These are phyloP conservation scores for Colossoma macropomum DNA, from an alignment of 2,113 vertebrate species.

Conservation along the genomic window DNA sequence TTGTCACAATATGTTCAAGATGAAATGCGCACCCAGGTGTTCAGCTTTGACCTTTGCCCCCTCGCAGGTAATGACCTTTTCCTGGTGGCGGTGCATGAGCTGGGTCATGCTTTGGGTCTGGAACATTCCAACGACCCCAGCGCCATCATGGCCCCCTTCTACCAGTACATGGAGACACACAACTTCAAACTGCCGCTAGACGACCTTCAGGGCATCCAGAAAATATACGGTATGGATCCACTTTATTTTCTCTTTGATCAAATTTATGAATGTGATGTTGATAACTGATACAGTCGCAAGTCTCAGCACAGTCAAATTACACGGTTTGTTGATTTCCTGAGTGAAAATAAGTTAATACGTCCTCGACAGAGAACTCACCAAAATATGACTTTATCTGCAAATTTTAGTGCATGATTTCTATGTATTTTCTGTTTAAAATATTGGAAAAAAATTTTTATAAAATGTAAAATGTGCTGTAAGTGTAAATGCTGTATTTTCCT, in stretches of 20 bases:
- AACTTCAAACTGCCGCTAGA: slow-evolving; percentile 98
- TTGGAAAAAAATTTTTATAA: too few species aligned
- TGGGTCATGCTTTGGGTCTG: slow-evolving; percentile 93
- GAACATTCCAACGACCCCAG: slow-evolving; percentile 97
- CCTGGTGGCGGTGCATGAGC: slow-evolving; percentile 93
- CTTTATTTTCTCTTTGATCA: background rate
- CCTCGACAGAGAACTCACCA: too few species aligned
- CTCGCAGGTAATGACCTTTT: slow-evolving; percentile 93
- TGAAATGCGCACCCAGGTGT: background rate
- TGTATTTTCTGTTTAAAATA: too few species aligned
- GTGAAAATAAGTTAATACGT: too few species aligned
- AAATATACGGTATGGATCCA: slow-evolving; percentile 87
- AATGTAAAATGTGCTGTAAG: too few species aligned
- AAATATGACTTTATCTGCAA: too few species aligned
- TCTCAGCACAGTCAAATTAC: too few species aligned
- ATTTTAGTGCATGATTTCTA: too few species aligned
- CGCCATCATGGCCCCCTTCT: slow-evolving; percentile 98
- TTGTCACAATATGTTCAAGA: too few species aligned
- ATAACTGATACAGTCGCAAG: too few species aligned
- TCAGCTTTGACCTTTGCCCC: slow-evolving; percentile 5
- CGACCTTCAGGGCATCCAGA: slow-evolving; percentile 97
- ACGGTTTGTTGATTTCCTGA: too few species aligned
- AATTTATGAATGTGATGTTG: background rate
- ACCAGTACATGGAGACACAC: slow-evolving; percentile 99
- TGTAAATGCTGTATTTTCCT: too few species aligned